These are phyloP conservation scores for Vandiemenella viatica DNA, from an alignment of 2,888 invertebrate genomes.

Conservation along the genomic window DNA sequence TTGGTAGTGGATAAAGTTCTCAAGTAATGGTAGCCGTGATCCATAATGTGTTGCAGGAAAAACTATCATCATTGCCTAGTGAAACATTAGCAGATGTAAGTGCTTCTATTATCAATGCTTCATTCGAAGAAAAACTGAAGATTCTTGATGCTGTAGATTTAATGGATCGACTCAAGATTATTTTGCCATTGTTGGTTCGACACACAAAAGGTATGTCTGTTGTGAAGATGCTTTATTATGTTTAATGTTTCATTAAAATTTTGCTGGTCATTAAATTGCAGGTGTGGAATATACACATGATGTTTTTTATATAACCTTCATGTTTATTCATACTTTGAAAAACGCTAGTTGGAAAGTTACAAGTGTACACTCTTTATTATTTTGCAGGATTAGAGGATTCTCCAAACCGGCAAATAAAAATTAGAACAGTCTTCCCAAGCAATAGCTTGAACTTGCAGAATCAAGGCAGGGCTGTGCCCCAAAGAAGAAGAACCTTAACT, in stretches of 20 bases:
- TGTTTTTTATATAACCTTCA: too few species aligned
- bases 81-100: slow-evolving; percentile 31
- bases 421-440: not conserved
- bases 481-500: too few species aligned
- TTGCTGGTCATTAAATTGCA: not conserved
- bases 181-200: slow-evolving; percentile 29
- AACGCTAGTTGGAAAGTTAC: too few species aligned
- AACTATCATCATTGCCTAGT: slow-evolving; percentile 28
- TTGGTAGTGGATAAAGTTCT: too few species aligned
- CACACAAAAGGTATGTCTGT: slow-evolving; percentile 21
- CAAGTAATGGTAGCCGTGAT: too few species aligned
- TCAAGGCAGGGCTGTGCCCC: too few species aligned
- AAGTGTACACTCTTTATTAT: not conserved
- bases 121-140: slow-evolving; percentile 31
- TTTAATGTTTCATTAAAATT: not conserved
- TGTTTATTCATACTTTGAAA: too few species aligned
- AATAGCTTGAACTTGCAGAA: not conserved
- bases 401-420: not conserved
- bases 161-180: slow-evolving; percentile 29
- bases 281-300: too few species aligned
- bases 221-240: not conserved
- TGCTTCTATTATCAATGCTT: slow-evolving; percentile 30
- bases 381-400: not conserved
- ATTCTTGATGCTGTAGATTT: slow-evolving; percentile 32
- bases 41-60: slow-evolving; percentile 27